Evolutionary conservation across 1,140 invertebrate species (phyloP).

Genomic region (Brachionus calyciflorus): DNA sequence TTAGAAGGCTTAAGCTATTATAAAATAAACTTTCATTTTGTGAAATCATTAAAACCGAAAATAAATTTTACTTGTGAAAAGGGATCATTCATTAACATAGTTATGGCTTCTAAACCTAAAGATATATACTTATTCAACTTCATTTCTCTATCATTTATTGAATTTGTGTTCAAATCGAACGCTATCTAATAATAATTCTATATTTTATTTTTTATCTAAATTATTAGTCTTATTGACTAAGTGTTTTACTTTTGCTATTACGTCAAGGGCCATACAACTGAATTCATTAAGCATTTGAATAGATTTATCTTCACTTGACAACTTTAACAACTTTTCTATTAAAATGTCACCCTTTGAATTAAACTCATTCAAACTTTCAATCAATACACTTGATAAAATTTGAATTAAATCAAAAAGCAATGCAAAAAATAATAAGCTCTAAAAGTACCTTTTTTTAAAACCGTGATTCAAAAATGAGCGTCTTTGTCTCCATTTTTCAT

Average conservation of each 20-base stretch:
- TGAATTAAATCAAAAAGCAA: background rate
- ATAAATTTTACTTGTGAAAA: background rate
- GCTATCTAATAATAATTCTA: too few relatives aligned
- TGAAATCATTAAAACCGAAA: background rate
- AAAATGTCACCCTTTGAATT: constrained; percentile 3
- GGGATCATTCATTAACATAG: background rate
- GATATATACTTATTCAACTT: background rate
- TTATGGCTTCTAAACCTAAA: background rate
- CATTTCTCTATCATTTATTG: background rate
- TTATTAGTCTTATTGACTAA: too few relatives aligned
- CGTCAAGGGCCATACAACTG: constrained; percentile 17
- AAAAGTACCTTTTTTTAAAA: too few relatives aligned
- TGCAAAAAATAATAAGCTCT: background rate
- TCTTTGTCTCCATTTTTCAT: constrained; percentile 9
- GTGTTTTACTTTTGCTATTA: constrained; percentile 2
- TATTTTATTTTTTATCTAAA: too few relatives aligned
- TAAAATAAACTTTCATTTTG: too few relatives aligned
- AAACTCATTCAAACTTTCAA: background rate
- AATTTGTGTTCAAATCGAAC: constrained; percentile 4
- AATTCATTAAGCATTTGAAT: constrained; percentile 5
- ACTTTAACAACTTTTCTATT: background rate
- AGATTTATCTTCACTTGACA: background rate
- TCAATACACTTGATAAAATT: background rate
- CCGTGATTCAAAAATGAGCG: constrained; percentile 4
- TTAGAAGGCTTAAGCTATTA: constrained; percentile 1